phyloP scores from a whole-genome alignment of 2,888 invertebrate genomes.

The Hetaerina titia region DNA sequence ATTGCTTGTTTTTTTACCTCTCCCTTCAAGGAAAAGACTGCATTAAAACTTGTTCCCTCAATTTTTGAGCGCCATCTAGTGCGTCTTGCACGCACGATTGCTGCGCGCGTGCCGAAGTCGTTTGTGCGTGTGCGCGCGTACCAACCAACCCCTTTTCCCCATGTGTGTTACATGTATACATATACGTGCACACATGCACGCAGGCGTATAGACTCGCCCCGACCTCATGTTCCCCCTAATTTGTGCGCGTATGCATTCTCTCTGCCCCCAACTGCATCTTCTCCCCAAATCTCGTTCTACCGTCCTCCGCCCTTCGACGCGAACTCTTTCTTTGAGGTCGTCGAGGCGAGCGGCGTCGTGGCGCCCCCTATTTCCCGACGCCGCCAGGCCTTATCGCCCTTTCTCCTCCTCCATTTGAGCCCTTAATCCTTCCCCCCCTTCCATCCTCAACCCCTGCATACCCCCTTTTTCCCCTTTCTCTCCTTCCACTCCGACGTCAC shows the following conservation, averaged over 20 bases:
- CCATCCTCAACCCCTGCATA: background rate
- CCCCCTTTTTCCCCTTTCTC: background rate
- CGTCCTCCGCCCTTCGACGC: background rate
- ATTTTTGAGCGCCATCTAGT: background rate
- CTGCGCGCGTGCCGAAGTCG: background rate
- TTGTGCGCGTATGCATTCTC: background rate
- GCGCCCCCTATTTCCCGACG: background rate
- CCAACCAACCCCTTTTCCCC: too few relatives aligned
- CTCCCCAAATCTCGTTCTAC: background rate
- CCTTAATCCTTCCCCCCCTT: background rate
- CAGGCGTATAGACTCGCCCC: background rate
- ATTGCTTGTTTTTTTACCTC: background rate
- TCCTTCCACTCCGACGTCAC: background rate
- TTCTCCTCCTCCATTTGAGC: background rate
- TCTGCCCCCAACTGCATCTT: background rate
- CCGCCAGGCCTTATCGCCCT: background rate
- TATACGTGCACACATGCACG: background rate
- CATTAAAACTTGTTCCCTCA: background rate
- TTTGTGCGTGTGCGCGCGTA: background rate
- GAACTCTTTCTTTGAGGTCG: conserved; percentile 16
- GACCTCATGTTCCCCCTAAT: background rate
- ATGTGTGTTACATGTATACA: background rate
- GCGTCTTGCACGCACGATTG: background rate
- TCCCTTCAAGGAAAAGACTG: background rate
- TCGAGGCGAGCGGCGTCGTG: background rate